phyloP scores from a whole-genome alignment of 2,888 invertebrate species.

The Xiphydria camelus region DNA sequence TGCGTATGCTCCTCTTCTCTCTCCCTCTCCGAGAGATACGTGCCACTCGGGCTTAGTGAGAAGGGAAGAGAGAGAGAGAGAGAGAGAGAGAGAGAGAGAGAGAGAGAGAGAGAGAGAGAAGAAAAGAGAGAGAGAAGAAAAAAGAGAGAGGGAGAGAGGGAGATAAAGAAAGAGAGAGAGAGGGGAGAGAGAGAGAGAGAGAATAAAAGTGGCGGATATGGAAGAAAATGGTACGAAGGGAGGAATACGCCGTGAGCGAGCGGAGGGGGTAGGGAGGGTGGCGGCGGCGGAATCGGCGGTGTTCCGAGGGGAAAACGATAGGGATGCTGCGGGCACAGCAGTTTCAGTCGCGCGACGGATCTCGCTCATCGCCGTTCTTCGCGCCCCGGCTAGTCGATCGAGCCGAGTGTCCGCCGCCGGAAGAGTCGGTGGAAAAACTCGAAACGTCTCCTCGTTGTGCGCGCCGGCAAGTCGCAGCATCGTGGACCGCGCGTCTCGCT shows the following conservation, averaged over 20 bases:
- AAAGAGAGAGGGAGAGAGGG: neutral
- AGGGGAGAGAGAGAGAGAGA: neutral
- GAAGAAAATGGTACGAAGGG: neutral
- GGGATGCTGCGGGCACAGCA: conserved; percentile 44
- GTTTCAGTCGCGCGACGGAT: conserved; percentile 53
- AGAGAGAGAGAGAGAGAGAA: conserved; percentile 7
- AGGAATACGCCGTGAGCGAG: too few species aligned
- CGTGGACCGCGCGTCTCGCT: too few species aligned
- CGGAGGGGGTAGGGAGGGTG: conserved; percentile 5
- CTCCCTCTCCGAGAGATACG: too few species aligned
- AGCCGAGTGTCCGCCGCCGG: conserved; percentile 21
- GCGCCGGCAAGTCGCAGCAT: too few species aligned
- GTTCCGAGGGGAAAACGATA: conserved; percentile 19
- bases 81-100: conserved; percentile 2
- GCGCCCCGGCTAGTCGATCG: conserved; percentile 47
- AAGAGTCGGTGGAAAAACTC: neutral
- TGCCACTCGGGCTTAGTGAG: conserved; percentile 28
- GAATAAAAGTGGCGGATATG: neutral
- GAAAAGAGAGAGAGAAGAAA: conserved; percentile 9
- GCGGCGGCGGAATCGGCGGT: neutral
- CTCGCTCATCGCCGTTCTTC: too few species aligned
- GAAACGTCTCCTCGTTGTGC: neutral
- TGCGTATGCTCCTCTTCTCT: too few species aligned
- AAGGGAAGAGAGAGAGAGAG: neutral
- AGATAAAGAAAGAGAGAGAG: neutral